Base-by-base conservation (phyloP, 2,888 invertebrate genomes). In the Leptinotarsa haldemani region DNA sequence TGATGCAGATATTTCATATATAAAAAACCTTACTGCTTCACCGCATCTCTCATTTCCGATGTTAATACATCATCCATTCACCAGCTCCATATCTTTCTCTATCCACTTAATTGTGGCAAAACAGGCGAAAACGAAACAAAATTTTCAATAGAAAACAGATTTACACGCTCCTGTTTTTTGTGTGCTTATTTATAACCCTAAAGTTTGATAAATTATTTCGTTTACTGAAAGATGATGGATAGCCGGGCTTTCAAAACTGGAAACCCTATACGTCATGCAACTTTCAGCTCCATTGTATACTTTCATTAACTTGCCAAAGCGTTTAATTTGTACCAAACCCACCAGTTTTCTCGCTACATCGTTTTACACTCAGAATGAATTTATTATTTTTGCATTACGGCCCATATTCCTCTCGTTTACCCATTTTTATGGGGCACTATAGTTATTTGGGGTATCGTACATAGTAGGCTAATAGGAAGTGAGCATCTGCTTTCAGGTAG, bases 171-270 rank as follows among this genome's bases (percentile, higher is more conserved):
- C 68, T 53, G 68, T 69, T 69, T 79, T 78, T 77, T 77, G 76
- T 78, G 71, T 74, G 75, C 77, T 79, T 79, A 80, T 78, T 78
- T 78, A 79, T 77, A 74, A 75, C 73, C 66, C 74, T 70, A 65
- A 73, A 69, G 68, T 78, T 79, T 81, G 81, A 80, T 81, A 80
- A 80, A 81, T 81, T 79, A 78, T 78, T 78, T 75, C 76, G 78
- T 78, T 76, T 74, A 72, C 74, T 64, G 71, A 65, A 52, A 74
- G 73, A 81, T 81, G 81, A 81, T 81, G 80, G 79, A 81, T 81
- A 79, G 74, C 61, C 68, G 50, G 68, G 56, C 71, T 70, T 71
- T 70, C 73, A 71, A 77, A 79, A 78, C 79, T 79, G 79, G 79
- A 81, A 80, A 77, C 78, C 74, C 74, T 76, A 70, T 76, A 76